Conservation (phyloP, 1,140 invertebrate species). For the Chironomus striatipennis region DNA sequence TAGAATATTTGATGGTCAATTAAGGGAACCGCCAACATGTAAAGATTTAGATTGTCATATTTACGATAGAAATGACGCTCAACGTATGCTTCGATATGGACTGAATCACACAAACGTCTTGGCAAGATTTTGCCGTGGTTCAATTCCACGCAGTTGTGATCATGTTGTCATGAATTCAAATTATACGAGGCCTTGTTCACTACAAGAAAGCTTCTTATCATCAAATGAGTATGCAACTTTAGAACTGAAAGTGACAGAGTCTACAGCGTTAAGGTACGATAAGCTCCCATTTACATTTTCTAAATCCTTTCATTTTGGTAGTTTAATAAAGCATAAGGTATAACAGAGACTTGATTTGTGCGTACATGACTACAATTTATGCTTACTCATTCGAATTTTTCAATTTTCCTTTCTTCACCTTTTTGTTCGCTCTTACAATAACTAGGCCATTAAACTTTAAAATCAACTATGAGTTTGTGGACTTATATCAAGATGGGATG, state of each 20-base stretch:
- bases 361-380: neutral
- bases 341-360: neutral
- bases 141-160: conserved; percentile 67
- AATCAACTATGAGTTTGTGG: conserved; percentile 82
- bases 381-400: neutral
- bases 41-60: conserved; percentile 67
- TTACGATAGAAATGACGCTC: neutral
- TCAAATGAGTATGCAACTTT: conserved; percentile 69
- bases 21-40: conserved; percentile 64
- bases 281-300: neutral
- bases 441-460: conserved; percentile 70
- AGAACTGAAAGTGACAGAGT: conserved; percentile 67
- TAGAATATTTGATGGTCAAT: conserved; percentile 74
- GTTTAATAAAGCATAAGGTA: neutral
- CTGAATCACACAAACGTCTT: conserved; percentile 59
- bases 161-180: conserved; percentile 45
- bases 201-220: conserved; percentile 75
- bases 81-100: conserved; percentile 32
- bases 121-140: conserved; percentile 67
- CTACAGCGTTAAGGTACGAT: conserved; percentile 65
- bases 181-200: conserved; percentile 57
- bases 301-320: neutral
- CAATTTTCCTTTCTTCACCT: conserved; percentile 9
- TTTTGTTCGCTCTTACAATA: conserved; percentile 28
- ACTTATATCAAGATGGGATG: conserved; percentile 74